Conservation (phyloP, 2,113 vertebrate species). For the Sardina pilchardus region DNA sequence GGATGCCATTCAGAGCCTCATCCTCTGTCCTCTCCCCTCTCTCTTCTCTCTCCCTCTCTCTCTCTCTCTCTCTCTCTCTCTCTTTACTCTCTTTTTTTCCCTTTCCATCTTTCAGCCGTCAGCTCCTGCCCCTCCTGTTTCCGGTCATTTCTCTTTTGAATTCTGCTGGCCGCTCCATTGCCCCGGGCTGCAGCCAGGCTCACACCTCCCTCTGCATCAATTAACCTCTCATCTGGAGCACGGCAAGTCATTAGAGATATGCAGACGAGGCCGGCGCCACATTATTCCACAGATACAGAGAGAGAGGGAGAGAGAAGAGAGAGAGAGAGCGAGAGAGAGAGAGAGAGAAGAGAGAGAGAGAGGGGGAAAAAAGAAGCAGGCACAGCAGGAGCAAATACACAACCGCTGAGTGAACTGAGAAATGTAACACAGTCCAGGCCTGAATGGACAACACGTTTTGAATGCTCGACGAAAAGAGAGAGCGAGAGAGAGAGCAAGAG, state of each 20-base stretch:
- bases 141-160: slow-evolving; percentile 9
- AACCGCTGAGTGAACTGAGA: too few species aligned
- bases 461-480: too few species aligned
- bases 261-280: background rate
- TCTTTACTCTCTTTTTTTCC: background rate
- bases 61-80: slow-evolving; percentile 43
- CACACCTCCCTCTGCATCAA: background rate
- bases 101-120: background rate
- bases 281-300: slow-evolving; percentile 8
- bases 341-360: background rate
- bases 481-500: too few species aligned
- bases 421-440: too few species aligned
- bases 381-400: too few species aligned
- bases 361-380: too few species aligned
- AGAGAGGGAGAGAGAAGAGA: background rate
- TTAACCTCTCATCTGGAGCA: slow-evolving; percentile 16
- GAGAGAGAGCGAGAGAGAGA: background rate
- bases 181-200: background rate
- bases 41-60: slow-evolving; percentile 29
- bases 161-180: background rate
- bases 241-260: slow-evolving; percentile 1
- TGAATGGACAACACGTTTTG: too few species aligned
- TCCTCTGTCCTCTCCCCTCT: background rate
- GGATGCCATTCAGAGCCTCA: slow-evolving; percentile 14
- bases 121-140: slow-evolving; percentile 2